phyloP scores from a whole-genome alignment of 2,113 vertebrate genomes.

The Chaetura pelagica region DNA sequence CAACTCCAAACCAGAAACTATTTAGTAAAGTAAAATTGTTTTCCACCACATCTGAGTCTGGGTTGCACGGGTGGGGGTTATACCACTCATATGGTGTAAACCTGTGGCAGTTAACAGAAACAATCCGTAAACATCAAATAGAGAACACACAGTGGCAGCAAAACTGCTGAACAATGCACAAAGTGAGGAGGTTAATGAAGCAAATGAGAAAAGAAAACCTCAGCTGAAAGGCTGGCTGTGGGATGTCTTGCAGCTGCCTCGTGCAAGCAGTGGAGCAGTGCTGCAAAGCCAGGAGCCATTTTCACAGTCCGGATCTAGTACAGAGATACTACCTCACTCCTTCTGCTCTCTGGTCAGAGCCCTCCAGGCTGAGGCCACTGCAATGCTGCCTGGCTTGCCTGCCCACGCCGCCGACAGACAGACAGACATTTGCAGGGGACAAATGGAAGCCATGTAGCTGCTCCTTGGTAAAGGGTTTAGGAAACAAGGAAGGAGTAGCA shows the following conservation, averaged over 20 bases:
- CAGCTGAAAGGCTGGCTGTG: not conserved
- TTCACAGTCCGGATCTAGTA: not conserved
- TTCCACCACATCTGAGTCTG: constrained; percentile 97
- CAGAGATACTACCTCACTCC: not conserved
- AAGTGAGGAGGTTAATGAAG: constrained; percentile 7
- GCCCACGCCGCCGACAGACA: not conserved
- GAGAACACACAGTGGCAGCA: constrained; percentile 28
- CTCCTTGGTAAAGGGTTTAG: not conserved
- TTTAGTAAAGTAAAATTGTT: constrained; percentile 99
- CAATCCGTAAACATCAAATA: constrained; percentile 73
- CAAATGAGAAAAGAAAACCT: not conserved
- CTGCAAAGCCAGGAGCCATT: not conserved
- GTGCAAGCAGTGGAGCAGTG: not conserved
- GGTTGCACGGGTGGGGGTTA: constrained; percentile 98
- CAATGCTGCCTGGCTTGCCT: not conserved
- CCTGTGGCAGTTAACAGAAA: constrained; percentile 85
- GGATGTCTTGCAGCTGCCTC: not conserved
- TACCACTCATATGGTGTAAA: constrained; percentile 99
- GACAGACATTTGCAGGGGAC: not conserved
- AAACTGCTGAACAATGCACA: constrained; percentile 32
- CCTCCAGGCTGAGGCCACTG: not conserved
- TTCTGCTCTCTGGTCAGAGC: not conserved
- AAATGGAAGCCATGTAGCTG: not conserved
- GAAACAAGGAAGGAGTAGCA: not conserved
- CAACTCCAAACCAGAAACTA: constrained; percentile 99